Evolutionary conservation across 2,888 invertebrate species (phyloP).

Genomic region (Amorpha juglandis): DNA sequence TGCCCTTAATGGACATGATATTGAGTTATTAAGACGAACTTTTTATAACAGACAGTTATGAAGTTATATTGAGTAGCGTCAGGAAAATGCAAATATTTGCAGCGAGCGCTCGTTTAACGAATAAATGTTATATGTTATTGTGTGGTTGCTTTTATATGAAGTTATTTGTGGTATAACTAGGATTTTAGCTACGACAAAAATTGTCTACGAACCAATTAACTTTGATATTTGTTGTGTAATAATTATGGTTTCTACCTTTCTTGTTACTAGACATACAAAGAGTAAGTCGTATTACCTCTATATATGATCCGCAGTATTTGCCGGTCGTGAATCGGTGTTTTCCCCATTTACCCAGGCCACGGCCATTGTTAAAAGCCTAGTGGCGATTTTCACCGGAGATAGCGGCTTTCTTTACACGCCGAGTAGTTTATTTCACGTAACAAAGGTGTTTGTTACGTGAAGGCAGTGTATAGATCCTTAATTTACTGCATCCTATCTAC

Average conservation of each 20-base stretch:
- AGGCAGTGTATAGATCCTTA: constrained; percentile 20
- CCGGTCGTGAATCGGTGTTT: constrained; percentile 31
- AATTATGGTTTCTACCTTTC: too few relatives aligned
- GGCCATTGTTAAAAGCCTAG: constrained; percentile 29
- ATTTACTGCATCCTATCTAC: constrained; percentile 18
- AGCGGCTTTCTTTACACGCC: constrained; percentile 15
- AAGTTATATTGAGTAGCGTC: too few relatives aligned
- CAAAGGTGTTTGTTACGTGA: constrained; percentile 24
- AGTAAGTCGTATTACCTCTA: constrained; percentile 1
- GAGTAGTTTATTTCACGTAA: constrained; percentile 30
- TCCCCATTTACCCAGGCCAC: constrained; percentile 29
- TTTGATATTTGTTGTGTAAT: too few relatives aligned
- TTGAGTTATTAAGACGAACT: constrained; percentile 3
- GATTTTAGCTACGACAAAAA: too few relatives aligned
- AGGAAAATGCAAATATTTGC: too few relatives aligned
- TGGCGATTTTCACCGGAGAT: constrained; percentile 25
- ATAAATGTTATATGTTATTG: too few relatives aligned
- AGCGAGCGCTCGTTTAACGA: too few relatives aligned
- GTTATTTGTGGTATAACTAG: too few relatives aligned
- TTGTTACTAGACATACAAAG: not conserved
- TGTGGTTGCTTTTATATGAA: too few relatives aligned
- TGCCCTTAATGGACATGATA: constrained; percentile 3
- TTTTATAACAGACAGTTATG: too few relatives aligned
- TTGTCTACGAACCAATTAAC: too few relatives aligned
- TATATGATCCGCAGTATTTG: not conserved